These are phyloP conservation scores for Podabrus alpinus DNA, from an alignment of 2,888 invertebrate species.

Conservation along the genomic window DNA sequence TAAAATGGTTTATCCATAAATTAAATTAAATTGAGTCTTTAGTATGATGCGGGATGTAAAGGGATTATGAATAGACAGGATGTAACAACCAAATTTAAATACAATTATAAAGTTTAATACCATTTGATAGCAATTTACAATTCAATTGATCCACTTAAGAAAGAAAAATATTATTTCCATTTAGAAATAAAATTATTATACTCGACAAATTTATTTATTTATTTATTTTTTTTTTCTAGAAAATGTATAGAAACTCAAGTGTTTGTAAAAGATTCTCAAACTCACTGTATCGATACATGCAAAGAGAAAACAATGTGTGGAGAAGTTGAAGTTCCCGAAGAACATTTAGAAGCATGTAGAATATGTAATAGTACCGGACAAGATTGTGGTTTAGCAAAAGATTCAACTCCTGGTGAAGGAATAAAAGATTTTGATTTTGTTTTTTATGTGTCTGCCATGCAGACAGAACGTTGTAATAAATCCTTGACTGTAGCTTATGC, in stretches of 20 bases:
- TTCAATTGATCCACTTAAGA: background rate
- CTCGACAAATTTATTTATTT: background rate
- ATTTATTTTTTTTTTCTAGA: constrained; percentile 56
- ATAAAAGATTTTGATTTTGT: constrained; percentile 90
- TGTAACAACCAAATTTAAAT: background rate
- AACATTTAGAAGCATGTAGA: constrained; percentile 91
- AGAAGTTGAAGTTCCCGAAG: constrained; percentile 89
- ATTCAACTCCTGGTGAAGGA: constrained; percentile 66
- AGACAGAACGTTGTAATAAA: constrained; percentile 85
- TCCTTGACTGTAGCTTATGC: constrained; percentile 95
- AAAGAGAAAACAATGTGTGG: constrained; percentile 90
- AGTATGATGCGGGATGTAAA: background rate
- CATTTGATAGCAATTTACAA: background rate
- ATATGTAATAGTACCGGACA: constrained; percentile 87
- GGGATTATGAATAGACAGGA: background rate
- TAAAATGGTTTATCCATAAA: too few relatives aligned
- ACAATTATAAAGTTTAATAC: background rate
- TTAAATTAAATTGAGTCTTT: too few relatives aligned
- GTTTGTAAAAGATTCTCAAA: constrained; percentile 79
- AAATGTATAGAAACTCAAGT: constrained; percentile 89
- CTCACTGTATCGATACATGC: constrained; percentile 87
- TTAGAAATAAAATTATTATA: background rate
- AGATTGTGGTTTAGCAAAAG: constrained; percentile 68
- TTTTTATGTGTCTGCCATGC: constrained; percentile 93
- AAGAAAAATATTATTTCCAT: background rate